A percentile compares a stretch with the other conserved stretches of the same genome.
phyloP scores from a whole-genome alignment of 2,113 vertebrate genomes.

The Apodemus speciosus region DNA sequence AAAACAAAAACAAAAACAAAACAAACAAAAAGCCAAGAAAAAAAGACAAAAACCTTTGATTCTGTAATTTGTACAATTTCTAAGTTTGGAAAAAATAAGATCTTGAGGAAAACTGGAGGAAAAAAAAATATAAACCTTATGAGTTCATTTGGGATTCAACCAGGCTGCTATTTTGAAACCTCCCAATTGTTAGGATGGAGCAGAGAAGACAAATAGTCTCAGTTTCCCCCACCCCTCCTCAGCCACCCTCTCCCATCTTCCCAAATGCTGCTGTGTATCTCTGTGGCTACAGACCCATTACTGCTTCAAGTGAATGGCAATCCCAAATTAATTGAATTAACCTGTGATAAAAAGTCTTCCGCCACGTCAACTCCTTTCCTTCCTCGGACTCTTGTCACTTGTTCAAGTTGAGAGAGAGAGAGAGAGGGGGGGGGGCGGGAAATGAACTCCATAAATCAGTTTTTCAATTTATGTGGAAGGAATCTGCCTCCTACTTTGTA shows the following conservation, averaged over 20 bases:
- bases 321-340: slow-evolving; percentile 53
- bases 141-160: neutral
- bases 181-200: neutral
- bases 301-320: slow-evolving; percentile 35
- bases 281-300: neutral
- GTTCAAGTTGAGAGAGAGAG: neutral
- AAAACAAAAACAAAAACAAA: neutral
- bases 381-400: slow-evolving; percentile 22
- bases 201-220: neutral
- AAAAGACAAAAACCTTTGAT: neutral
- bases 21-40: neutral
- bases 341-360: slow-evolving; percentile 4
- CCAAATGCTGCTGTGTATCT: neutral
- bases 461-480: slow-evolving; percentile 69
- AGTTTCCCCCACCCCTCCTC: neutral
- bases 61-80: slow-evolving; percentile 37
- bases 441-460: slow-evolving; percentile 53
- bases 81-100: slow-evolving; percentile 25
- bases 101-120: slow-evolving; percentile 13
- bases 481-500: slow-evolving; percentile 69
- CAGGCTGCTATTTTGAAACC: slow-evolving; percentile 17
- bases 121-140: neutral
- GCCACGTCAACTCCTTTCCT: neutral
- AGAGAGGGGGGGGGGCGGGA: too few species aligned
- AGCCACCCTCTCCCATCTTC: neutral